Base-by-base conservation (phyloP, 2,113 vertebrate genomes). In the Seriola aureovittata region DNA sequence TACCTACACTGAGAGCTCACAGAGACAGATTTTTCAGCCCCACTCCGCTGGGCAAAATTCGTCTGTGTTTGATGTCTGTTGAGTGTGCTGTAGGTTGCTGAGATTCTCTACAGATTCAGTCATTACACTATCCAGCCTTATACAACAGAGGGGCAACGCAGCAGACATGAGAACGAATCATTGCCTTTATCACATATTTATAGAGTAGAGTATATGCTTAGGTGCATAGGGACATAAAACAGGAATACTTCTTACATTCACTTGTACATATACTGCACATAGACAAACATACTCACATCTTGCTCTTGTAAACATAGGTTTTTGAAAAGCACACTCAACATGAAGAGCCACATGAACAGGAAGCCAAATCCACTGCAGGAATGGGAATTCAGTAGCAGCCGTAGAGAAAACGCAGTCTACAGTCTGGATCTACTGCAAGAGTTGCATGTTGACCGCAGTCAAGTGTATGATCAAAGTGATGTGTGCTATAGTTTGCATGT, bases 51-150 rank as follows among this genome's bases (percentile, higher is more conserved):
- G 87, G 66, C 40, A 32, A 79, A 88, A 82, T 82, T 84, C 52
- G 70, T 72, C 72, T 71, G 25, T 65, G 77, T 87, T 91, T 91
- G 90, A 91, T 75, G 87, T 88, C 48, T 70, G 62, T 62, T 29
- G 73, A 62, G 75, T 29, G 60, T 62, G 77, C 85, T 82, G 78
- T 63, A 77, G 76, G 84, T 85, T 83, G 48, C 48, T 34, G 55
- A 58, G 68, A 66, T 70, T 71, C 79, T 78, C 86, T 79, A 79
- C 59, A 79, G 79, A 79, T 85, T 82, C 75, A 64, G 40, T 58
- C 66, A 62, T 64, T 75, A 69, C 86, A 60, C 67, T 69, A 81
- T 71, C 76, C 80, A 68, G 84, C 82, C 80, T 75, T 21, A 57
- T 72, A 81, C 75, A 70, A 74, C 50, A n/a, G 40, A 86, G 69